Conservation (phyloP, 2,888 invertebrate genomes). For the Drosophila nigricruria region DNA sequence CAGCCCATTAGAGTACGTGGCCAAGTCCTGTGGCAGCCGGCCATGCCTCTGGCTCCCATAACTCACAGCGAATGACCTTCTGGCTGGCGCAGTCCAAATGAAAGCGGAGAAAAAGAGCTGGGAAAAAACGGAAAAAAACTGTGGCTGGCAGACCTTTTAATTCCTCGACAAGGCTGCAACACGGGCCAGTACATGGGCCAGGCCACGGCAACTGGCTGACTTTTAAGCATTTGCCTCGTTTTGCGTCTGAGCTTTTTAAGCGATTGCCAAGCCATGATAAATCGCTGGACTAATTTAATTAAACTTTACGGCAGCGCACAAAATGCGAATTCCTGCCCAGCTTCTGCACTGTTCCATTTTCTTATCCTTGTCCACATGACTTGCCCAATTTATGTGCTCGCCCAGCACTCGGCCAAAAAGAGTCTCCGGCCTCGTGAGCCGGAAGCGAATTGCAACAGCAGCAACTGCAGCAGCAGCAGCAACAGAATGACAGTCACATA, state of each 20-base stretch:
- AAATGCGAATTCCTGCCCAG: constrained; percentile 23
- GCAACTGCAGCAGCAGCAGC: background rate
- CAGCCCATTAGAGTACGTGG: constrained; percentile 75
- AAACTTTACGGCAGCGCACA: constrained; percentile 67
- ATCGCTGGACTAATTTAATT: constrained; percentile 79
- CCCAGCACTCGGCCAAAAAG: constrained; percentile 31
- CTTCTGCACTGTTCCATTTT: constrained; percentile 34
- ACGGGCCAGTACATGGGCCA: constrained; percentile 28
- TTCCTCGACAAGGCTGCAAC: constrained; percentile 70
- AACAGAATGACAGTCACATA: constrained; percentile 36
- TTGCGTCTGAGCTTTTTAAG: constrained; percentile 68
- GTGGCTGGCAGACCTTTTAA: constrained; percentile 70
- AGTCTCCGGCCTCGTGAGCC: constrained; percentile 26
- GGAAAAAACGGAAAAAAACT: constrained; percentile 17
- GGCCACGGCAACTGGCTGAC: constrained; percentile 38
- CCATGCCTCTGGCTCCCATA: constrained; percentile 62
- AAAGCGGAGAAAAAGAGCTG: constrained; percentile 2
- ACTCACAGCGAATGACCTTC: constrained; percentile 76
- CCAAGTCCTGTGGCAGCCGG: constrained; percentile 34
- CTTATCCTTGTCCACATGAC: constrained; percentile 65
- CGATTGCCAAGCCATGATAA: constrained; percentile 79
- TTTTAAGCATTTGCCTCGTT: constrained; percentile 64
- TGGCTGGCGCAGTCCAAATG: constrained; percentile 45
- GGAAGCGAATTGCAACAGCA: constrained; percentile 15
- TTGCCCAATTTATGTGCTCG: constrained; percentile 59